Evolutionary conservation across 2,797 vertebrate species (phyloP), one percentile per base, ranked within the genome.

Genomic region (Lithobates sylvaticus): DNA sequence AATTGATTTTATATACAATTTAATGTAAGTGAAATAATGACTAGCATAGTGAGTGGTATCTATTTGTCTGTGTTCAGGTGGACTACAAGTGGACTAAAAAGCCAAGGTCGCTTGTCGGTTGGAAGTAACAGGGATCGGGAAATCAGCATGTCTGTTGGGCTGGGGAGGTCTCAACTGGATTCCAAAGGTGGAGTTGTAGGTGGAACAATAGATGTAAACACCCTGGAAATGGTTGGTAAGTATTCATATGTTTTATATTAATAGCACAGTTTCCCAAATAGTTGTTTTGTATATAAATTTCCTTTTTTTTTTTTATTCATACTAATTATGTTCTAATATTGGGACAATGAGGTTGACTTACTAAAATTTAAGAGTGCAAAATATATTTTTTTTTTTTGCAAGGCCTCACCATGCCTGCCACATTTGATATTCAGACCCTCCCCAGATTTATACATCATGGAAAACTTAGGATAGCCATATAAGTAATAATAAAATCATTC

Each of bases 181-280:
- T 99, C 98, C 65, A 99, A 98, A 93, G 98, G 98, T 3, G 98
- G 98, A 13, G 98, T 99, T 84, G 98, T 99, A 93, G 98, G 98
- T 39, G 98, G 98, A 84, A 99, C 99, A 89, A 98, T 99, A 83
- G 98, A 99, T 85, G 98, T 99, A 81, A 99, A 99, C 91, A 97
- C 98, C 81, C 94, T 99, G 92, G 97, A 99, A 96, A 99, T 99
- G 98, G 98, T 99, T 90, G 98, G 98, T 99, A 95, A 96, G 98
- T 99, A 93, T 89, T 67, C 3, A 67, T 67, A 4, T 54, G 16
- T 50, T 50, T 15, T 16, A 54, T 54, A 47, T 12, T 13, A 12
- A 18, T 54, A 13, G 0, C 4, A 13, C 50, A 54, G 16, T 16
- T 18, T 18, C 3, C 16, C 50, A 54, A 18, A 21, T 21, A 21